Conservation (phyloP, 2,888 invertebrate genomes). For the Metalampra italica region DNA sequence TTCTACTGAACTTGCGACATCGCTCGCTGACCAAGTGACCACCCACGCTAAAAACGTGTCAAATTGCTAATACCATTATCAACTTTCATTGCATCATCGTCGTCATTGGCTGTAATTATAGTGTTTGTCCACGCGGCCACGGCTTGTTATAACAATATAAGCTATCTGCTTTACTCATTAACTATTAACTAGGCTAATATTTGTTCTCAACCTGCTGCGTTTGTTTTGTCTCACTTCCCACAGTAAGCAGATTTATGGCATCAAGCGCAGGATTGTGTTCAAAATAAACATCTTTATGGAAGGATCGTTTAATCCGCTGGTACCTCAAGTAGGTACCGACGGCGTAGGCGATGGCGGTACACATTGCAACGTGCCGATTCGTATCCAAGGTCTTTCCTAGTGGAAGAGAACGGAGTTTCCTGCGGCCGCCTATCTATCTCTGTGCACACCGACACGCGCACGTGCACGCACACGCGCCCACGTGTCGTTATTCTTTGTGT, state of each 20-base stretch:
- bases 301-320: conserved; percentile 57
- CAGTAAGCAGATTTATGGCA: conserved; percentile 11
- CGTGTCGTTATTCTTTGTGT: conserved; percentile 72
- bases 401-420: conserved; percentile 80
- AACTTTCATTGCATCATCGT: conserved; percentile 71
- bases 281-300: conserved; percentile 22
- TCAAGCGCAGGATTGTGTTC: conserved; percentile 17
- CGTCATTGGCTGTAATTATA: conserved; percentile 50
- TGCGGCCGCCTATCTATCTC: conserved; percentile 73
- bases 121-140: conserved; percentile 51
- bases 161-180: conserved; percentile 61
- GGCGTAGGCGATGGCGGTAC: conserved; percentile 76
- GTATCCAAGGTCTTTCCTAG: conserved; percentile 79
- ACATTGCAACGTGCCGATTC: conserved; percentile 77
- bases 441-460: conserved; percentile 64
- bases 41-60: conserved; percentile 70
- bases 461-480: conserved; percentile 71
- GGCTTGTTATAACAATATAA: conserved; percentile 57
- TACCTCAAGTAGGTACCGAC: conserved; percentile 66
- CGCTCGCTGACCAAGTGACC: conserved; percentile 51
- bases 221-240: conserved; percentile 24
- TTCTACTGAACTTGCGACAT: conserved; percentile 51
- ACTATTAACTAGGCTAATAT: conserved; percentile 43
- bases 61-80: conserved; percentile 71
- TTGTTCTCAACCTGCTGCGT: conserved; percentile 30